Evolutionary conservation across 1,140 invertebrate species (phyloP).

Genomic region (Drosophila asahinai): DNA sequence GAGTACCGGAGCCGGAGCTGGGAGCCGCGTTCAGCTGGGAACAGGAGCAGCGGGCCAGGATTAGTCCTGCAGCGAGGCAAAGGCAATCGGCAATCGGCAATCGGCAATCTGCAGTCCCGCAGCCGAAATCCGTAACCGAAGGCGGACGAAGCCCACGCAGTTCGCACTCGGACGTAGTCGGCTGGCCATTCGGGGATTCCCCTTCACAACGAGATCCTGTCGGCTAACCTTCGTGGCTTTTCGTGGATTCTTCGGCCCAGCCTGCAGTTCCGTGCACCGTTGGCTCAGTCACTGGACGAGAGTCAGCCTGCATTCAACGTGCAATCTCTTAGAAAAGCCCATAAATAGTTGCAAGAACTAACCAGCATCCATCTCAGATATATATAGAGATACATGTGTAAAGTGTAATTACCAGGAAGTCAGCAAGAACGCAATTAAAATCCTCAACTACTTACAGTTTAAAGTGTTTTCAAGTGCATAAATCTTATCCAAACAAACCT

Average conservation of each 20-base stretch:
- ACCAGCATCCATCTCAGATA: slow-evolving; percentile 15
- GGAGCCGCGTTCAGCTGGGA: slow-evolving; percentile 28
- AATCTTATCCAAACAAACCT: slow-evolving; percentile 1
- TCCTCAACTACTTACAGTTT: background rate
- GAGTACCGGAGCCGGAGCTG: slow-evolving; percentile 1
- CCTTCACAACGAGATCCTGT: slow-evolving; percentile 32
- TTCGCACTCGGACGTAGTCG: slow-evolving; percentile 2
- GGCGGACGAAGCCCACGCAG: slow-evolving; percentile 30
- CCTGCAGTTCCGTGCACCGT: slow-evolving; percentile 66
- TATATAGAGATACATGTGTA: slow-evolving; percentile 4
- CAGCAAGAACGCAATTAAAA: slow-evolving; percentile 35
- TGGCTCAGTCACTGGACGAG: slow-evolving; percentile 72
- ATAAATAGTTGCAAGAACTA: slow-evolving; percentile 8
- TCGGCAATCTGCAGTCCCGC: background rate
- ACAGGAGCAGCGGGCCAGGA: slow-evolving; percentile 37
- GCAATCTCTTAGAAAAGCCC: slow-evolving; percentile 24
- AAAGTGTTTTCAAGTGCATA: background rate
- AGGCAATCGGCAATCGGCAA: no score
- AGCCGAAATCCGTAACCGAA: background rate
- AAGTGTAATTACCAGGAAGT: slow-evolving; percentile 16
- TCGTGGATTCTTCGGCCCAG: slow-evolving; percentile 23
- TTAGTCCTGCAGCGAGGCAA: slow-evolving; percentile 24
- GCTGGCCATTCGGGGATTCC: slow-evolving; percentile 20
- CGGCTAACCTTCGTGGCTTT: background rate
- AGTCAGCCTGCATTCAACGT: slow-evolving; percentile 77